Evolutionary conservation across 2,797 vertebrate species (phyloP).

Genomic region (Allenopithecus nigroviridis): DNA sequence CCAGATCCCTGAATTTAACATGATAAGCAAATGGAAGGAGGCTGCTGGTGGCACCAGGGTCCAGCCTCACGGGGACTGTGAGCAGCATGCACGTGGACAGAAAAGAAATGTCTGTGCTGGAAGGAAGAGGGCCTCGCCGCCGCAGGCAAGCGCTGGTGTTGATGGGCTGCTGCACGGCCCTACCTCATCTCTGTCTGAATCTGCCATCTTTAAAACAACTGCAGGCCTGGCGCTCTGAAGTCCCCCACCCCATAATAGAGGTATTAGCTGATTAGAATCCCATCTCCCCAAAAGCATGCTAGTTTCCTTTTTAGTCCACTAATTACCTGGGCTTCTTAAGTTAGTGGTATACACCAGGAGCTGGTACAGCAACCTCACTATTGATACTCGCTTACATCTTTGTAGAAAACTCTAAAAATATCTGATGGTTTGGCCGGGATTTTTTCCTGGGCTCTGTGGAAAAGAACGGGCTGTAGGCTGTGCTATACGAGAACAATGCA

Average conservation of each 20-base stretch:
- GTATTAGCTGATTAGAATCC: background rate
- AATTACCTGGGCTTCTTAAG: background rate
- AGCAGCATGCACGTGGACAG: fast-evolving
- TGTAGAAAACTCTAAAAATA: background rate
- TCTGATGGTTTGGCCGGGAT: background rate
- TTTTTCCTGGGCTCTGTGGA: background rate
- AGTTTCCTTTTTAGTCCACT: background rate
- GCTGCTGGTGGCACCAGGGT: background rate
- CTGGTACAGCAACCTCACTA: background rate
- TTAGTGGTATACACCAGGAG: background rate
- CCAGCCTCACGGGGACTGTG: fast-evolving
- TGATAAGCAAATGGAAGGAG: background rate
- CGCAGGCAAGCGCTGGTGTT: fast-evolving
- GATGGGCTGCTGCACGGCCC: background rate
- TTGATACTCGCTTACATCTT: background rate
- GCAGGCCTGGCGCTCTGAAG: background rate
- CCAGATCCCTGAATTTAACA: background rate
- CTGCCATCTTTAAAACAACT: fast-evolving
- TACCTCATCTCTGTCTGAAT: fast-evolving
- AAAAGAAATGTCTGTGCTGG: fast-evolving
- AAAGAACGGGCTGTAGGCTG: fast-evolving
- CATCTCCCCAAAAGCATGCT: fast-evolving
- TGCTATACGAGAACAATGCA: fast-evolving
- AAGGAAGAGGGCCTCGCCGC: fast-evolving
- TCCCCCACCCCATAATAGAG: background rate